These are phyloP conservation scores for Ormyrus pomaceus DNA, from an alignment of 2,888 invertebrate genomes.

Conservation along the genomic window DNA sequence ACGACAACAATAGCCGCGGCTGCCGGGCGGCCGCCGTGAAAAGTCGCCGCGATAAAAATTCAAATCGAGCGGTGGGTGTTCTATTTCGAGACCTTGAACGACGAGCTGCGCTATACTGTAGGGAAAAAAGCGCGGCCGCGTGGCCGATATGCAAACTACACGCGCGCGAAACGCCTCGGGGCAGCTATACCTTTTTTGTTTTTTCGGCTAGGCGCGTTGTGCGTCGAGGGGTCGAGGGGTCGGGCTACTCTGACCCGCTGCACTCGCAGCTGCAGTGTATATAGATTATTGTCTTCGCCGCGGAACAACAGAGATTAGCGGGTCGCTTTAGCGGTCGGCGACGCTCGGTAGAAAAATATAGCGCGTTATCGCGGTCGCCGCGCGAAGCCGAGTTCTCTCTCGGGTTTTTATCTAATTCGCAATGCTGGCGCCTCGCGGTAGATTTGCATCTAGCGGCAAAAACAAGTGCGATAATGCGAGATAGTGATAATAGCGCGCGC, in stretches of 20 bases:
- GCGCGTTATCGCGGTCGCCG: neutral
- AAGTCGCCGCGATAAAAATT: no score
- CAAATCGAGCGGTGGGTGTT: no score
- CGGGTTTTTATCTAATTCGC: slow-evolving; percentile 13
- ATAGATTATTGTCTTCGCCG: neutral
- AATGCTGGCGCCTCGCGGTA: neutral
- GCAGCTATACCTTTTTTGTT: no score
- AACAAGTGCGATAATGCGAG: slow-evolving; percentile 7
- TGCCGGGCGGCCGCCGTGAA: no score
- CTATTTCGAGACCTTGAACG: no score
- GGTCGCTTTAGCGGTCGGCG: neutral
- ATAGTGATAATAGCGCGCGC: no score
- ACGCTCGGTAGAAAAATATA: neutral
- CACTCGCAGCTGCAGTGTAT: neutral
- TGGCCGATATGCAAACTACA: no score
- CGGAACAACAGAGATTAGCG: neutral
- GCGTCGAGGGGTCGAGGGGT: slow-evolving; percentile 2
- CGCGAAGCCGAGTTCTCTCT: neutral
- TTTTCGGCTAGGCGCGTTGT: no score
- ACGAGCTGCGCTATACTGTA: no score
- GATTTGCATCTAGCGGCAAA: slow-evolving; percentile 28
- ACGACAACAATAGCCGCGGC: no score
- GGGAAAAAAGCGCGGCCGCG: no score
- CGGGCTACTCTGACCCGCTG: slow-evolving; percentile 19
- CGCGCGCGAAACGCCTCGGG: no score